Base-by-base conservation (phyloP, 2,888 invertebrate genomes). In the Meghimatium bilineatum region DNA sequence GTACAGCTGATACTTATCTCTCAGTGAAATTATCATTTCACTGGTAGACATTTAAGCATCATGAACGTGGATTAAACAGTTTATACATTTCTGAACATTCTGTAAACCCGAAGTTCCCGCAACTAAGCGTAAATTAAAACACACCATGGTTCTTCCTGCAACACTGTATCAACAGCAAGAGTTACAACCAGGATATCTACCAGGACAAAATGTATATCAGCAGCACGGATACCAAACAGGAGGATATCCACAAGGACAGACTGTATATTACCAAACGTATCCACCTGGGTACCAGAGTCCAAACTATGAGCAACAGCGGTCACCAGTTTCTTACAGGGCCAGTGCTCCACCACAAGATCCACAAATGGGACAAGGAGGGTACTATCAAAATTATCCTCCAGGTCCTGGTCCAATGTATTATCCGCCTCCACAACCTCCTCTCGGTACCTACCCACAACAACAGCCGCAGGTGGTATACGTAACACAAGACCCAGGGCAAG, bases 381-480 rank as follows among this genome's bases (percentile, higher is more conserved):
- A 56, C 23, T 56, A 56, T 56, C 56, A 56, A 17, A 12, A 6
- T 5, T 67, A 67, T 34, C 67, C 29, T 1, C 67, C 67, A 67
- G 67, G 5, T 12, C 34, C 32, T 17, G 17, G 29, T 67, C 67
- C 6, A 34, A 29, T n/a, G 17, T 34, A 67, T 17, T 67, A 67
- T 67, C 67, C 6, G 12, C n/a, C 63, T n/a, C 0, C n/a, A 29
- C 66, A 26, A 12, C 34, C n/a, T 67, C 67, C 32, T 32, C 67
- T 12, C 14, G 67, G 67, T 12, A 17, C 20, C 12, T 34, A 67
- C 34, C 34, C 32, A 20, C 34, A 67, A 17, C 67, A 67, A 34
- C 67, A 67, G 67, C 67, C 67, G 14, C 67, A 67, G 23, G 67
- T 67, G 34, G 23, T 67, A 34, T 67, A 67, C 32, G 67, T 34